phyloP scores from a whole-genome alignment of 1,140 invertebrate genomes.

The Uloborus diversus region DNA sequence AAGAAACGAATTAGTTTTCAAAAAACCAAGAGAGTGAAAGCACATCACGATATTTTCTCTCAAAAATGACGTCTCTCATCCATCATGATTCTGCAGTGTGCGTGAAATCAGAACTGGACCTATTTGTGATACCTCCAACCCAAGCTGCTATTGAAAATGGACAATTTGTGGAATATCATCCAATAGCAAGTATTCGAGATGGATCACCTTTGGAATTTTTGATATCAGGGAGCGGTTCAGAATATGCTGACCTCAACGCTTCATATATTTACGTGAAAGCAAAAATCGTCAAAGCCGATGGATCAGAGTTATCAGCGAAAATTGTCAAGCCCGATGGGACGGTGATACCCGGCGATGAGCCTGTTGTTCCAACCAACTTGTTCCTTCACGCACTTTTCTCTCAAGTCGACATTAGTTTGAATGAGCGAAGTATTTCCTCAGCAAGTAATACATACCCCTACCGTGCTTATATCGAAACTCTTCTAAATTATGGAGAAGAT shows the following conservation, averaged over 20 bases:
- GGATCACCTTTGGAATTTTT: background rate
- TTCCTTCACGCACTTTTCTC: slow-evolving; percentile 1
- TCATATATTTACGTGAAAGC: background rate
- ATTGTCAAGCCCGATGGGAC: too few species aligned
- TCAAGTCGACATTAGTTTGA: background rate
- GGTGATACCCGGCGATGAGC: background rate
- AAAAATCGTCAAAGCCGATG: background rate
- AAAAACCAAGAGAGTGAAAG: background rate
- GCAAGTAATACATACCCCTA: background rate
- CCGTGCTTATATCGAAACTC: background rate
- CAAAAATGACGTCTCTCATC: background rate
- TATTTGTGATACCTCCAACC: background rate
- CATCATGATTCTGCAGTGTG: background rate
- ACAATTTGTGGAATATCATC: slow-evolving; percentile 1
- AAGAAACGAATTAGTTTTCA: background rate
- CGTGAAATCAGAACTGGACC: background rate
- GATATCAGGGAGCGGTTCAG: background rate
- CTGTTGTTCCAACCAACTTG: background rate
- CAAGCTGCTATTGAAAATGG: slow-evolving; percentile 1
- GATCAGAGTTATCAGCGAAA: too few species aligned
- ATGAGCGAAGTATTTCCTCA: background rate
- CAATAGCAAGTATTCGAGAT: background rate
- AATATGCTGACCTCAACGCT: background rate
- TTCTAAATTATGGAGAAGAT: slow-evolving; percentile 10
- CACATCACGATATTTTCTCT: background rate